Base-by-base conservation (phyloP, 2,888 invertebrate species). In the Parnassius glacialis region DNA sequence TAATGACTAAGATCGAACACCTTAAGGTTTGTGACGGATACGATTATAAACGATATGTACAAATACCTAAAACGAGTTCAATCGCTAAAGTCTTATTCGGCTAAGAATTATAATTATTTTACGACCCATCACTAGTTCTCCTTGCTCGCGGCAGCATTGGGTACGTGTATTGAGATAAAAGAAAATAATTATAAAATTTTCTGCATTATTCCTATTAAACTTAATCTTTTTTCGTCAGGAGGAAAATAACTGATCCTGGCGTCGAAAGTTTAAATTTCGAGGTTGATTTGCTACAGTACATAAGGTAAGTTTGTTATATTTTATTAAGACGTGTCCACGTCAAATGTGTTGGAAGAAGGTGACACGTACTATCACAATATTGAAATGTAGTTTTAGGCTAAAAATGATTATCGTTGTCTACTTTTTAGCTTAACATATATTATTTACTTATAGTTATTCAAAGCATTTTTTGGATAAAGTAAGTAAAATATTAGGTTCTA, bases 221-320 rank as follows among this genome's bases (percentile, higher is more conserved):
- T 66, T 78, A 76, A 75, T 75, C 70, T 72, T 75, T 82, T 85
- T 80, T 79, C 74, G 70, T 69, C 84, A 89, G 89, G 87, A 80
- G 79, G 79, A 78, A 82, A 84, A 82, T 71, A 79, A 74, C 74
- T 79, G 81, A 88, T 77, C 85, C 88, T 91, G 90, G 90, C 90
- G 83, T 79, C 83, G 76, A 79, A 82, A 81, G 81, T 79, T 74
- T 86, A 87, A 83, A 74, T 76, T 76, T 81, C 78, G 81, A 81
- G 90, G 74, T 87, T 83, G 90, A 90, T 90, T 84, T 72, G 87
- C 89, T 91, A 84, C 90, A 83, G 90, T 91, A 91, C 90, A 76
- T 81, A 81, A 74, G 89, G 90, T 91, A 74, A 84, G 87, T 85
- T 77, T 77, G 71, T 72, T 78, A 74, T 75, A 83, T 81, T 83